Percentiles rank a stretch among this genome's conserved stretches.
Evolutionary conservation across 2,888 invertebrate genomes (phyloP).

Genomic region (Synergus japonicus): DNA sequence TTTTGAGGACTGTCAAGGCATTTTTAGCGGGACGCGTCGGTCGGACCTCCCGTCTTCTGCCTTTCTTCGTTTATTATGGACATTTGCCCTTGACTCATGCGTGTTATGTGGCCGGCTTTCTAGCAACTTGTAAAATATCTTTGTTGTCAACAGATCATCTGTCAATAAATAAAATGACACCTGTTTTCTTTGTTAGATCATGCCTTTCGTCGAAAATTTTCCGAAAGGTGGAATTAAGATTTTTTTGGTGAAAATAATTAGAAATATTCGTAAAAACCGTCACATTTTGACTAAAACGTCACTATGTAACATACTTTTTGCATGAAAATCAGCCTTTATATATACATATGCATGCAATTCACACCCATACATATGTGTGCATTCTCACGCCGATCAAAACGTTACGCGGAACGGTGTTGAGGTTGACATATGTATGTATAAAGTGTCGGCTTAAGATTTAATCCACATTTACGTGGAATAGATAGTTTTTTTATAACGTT

Average conservation of each 20-base stretch:
- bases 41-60: conserved; percentile 59
- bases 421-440: background rate
- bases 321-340: background rate
- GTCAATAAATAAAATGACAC: background rate
- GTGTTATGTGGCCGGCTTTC: background rate
- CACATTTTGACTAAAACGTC: background rate
- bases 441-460: background rate
- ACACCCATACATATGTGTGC: no score
- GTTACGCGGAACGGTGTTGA: background rate
- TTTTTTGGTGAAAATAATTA: background rate
- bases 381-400: no score
- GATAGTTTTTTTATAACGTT: background rate
- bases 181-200: background rate
- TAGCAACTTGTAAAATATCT: no score
- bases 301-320: background rate
- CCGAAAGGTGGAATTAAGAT: background rate
- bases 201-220: background rate
- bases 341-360: background rate
- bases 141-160: background rate
- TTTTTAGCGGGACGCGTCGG: conserved; percentile 49
- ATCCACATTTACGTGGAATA: background rate
- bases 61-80: conserved; percentile 32
- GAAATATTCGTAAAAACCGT: background rate
- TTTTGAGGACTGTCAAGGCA: conserved; percentile 52
- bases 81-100: background rate